Evolutionary conservation across 2,113 vertebrate genomes (phyloP), one percentile per base, ranked within the genome.

Genomic region (Sinocyclocheilus maitianheensis): DNA sequence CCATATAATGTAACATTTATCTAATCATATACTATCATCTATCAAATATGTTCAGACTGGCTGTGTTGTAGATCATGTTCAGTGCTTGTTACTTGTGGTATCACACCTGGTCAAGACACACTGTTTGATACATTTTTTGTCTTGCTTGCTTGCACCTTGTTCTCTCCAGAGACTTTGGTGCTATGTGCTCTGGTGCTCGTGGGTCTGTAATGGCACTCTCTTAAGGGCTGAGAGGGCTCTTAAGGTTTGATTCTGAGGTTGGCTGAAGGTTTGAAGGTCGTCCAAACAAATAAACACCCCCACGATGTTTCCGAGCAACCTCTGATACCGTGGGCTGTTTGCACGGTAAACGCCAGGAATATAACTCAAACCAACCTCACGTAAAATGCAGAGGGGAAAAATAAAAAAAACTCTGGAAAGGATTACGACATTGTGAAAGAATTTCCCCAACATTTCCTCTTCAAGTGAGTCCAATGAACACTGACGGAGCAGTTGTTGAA

Each of bases 381-480:
- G 16, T 34, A 76, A 83, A 85, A 84, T 18, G 75, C 84, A 80
- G 46, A 58, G 65, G 40, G 62, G 26, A 9, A 40, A 63, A 63
- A 77, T 1, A 51, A 51, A 53, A 16, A 26, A 55, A 74, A 5
- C 46, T 80, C 34, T 87, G 89, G 87, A 90, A 87, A 87, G 24
- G 75, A 85, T 90, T 83, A 90, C 87, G 37, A 87, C 87, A 90
- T 83, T 65, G 69, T 37, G 87, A 87, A 90, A 87, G 89, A 85
- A 90, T 90, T 88, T 88, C 74, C 82, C 81, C 65, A 77, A 69
- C 77, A 69, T 87, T 90, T 85, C 87, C 85, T 69, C 53, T 74
- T 60, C 82, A 83, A 79, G 78, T 30, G 77, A 62, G 78, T 63
- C 62, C 53, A 55, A 63, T 81, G 86, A 81, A 77, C 34, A 30